Evolutionary conservation across 2,113 vertebrate species (phyloP).

Genomic region (Gracilinanus agilis): DNA sequence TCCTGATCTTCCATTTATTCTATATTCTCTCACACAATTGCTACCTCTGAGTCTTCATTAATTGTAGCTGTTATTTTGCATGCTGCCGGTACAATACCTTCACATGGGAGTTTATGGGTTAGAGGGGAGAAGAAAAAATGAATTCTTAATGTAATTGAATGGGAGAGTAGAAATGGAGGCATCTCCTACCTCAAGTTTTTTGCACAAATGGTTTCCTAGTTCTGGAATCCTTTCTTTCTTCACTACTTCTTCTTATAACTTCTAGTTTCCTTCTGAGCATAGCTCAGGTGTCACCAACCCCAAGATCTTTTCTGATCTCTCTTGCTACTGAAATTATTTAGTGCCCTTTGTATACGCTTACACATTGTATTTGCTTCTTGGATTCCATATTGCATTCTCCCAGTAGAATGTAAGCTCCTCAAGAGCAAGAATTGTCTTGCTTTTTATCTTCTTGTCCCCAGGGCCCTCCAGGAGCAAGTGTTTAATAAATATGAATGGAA

Average conservation of each 20-base stretch:
- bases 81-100: background rate
- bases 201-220: background rate
- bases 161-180: constrained; percentile 40
- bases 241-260: background rate
- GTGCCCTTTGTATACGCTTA: background rate
- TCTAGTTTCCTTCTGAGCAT: background rate
- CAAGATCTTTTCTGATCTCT: background rate
- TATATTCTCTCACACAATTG: constrained; percentile 1
- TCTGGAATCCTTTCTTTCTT: background rate
- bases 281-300: background rate
- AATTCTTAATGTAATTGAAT: background rate
- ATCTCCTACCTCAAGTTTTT: background rate
- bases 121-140: background rate
- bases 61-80: constrained; percentile 4
- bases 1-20: constrained; percentile 25
- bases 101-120: constrained; percentile 16
- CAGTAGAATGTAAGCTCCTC: background rate
- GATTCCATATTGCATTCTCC: background rate
- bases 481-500: background rate
- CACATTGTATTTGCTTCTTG: background rate
- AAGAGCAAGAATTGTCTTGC: background rate
- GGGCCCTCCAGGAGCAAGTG: background rate
- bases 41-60: background rate
- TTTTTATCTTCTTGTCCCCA: background rate
- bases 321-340: background rate